Conservation (phyloP, 1,140 invertebrate species). For the Sarcophaga bullata region DNA sequence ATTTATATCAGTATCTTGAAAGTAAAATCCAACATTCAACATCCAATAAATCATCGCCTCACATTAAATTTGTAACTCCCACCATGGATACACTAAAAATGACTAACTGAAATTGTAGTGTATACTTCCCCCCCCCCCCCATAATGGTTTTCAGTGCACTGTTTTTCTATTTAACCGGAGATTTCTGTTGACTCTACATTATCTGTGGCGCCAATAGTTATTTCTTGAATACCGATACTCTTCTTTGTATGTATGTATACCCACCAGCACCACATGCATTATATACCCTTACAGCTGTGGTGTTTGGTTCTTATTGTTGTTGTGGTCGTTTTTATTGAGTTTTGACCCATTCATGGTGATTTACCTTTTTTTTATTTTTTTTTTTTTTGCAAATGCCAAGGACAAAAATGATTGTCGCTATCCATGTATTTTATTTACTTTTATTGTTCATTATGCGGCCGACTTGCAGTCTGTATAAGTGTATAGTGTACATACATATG, state of each 20-base stretch:
- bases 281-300: not conserved
- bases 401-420: not conserved
- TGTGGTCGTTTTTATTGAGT: not conserved
- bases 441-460: not conserved
- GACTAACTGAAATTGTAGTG: too few relatives aligned
- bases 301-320: too few relatives aligned
- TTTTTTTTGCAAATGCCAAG: conserved; percentile 1
- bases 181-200: conserved; percentile 22
- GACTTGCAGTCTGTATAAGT: not conserved
- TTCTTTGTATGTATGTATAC: too few relatives aligned
- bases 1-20: too few relatives aligned
- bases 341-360: conserved; percentile 3
- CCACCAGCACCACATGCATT: not conserved
- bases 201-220: conserved; percentile 23
- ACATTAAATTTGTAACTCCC: too few relatives aligned
- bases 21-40: not conserved
- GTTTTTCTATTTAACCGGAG: not conserved
- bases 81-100: too few relatives aligned
- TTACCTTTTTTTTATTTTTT: too few relatives aligned
- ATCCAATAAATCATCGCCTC: conserved; percentile 14
- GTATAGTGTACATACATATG: not conserved
- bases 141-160: too few relatives aligned
- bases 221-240: not conserved
- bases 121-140: too few relatives aligned
- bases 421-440: not conserved